phyloP scores from a whole-genome alignment of 2,113 vertebrate genomes.

The Uria lomvia region DNA sequence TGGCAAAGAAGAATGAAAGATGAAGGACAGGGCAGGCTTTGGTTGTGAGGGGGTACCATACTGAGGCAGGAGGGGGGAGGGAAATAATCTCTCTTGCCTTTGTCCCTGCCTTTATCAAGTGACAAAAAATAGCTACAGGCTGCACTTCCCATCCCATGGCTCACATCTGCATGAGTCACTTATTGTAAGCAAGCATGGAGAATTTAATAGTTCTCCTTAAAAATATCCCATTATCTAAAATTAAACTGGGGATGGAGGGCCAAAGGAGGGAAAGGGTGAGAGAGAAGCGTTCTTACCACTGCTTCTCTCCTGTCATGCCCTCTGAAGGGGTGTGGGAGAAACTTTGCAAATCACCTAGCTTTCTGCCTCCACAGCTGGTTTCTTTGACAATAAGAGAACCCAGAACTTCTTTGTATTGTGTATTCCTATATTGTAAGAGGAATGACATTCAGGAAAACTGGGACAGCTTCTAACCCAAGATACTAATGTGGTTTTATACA shows the following conservation, averaged over 20 bases:
- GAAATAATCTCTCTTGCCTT: background rate
- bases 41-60: accelerated
- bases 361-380: background rate
- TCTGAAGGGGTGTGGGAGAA: background rate
- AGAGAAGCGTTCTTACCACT: background rate
- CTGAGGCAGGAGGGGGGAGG: background rate
- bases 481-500: background rate
- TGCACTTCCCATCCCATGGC: background rate
- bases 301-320: background rate
- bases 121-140: background rate
- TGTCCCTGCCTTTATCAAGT: background rate
- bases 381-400: background rate
- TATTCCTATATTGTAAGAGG: background rate
- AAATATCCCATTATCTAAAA: background rate
- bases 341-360: background rate
- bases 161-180: background rate
- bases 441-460: background rate
- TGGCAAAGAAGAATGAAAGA: background rate
- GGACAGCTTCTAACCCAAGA: background rate
- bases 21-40: background rate
- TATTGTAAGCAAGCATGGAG: background rate
- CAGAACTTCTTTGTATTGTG: background rate
- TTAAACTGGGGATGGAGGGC: background rate
- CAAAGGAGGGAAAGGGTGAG: background rate
- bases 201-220: background rate